Base-by-base conservation (phyloP, 2,113 vertebrate species). In the Asarcornis scutulata region DNA sequence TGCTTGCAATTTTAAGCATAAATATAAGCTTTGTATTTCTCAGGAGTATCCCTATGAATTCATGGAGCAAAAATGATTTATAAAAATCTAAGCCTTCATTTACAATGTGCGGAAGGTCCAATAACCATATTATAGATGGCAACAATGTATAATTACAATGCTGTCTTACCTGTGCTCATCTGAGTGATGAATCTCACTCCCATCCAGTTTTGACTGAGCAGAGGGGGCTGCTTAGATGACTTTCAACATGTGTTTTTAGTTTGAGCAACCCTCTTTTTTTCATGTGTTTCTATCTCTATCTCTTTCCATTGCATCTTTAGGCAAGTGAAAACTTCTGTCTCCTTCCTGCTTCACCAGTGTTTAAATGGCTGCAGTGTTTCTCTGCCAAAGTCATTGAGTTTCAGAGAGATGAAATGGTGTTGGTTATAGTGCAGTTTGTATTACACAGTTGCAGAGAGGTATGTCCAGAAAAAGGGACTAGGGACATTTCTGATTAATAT, bases 401-500 rank as follows among this genome's bases (percentile, higher is more conserved):
- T 86, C 44, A 58, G 40, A 34, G 50, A 59, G 23, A 53, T 73
- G 83, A 53, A 87, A 27, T 40, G 40, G 50, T 83, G 53, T 38
- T 82, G 62, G 23, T 75, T 78, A 3, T 6, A 18, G 32, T 56
- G 26, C 31, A 29, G n/a, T 85, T 46, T 87, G 44, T 92, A 36
- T 69, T 84, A 89, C 0, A 0, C 27, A 42, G 53, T 48, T 91
- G 48, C 50, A 23, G 62, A 87, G 67, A 76, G 64, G 85, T 17
- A 34, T 0, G 0, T 71, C 40, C 40, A 42, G 84, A 58, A 83
- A 83, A 94, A 93, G 38, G 55, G n/a, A 5, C 62, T 12, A 27
- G 36, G 48, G n/a, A 21, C 68, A 46, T 80, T 83, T 95, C 84
- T 73, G 84, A 79, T 95, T 89, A 86, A 75, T 85, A 20, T 46